Evolutionary conservation across 2,888 invertebrate genomes (phyloP).

Genomic region (Cantharis lateralis): DNA sequence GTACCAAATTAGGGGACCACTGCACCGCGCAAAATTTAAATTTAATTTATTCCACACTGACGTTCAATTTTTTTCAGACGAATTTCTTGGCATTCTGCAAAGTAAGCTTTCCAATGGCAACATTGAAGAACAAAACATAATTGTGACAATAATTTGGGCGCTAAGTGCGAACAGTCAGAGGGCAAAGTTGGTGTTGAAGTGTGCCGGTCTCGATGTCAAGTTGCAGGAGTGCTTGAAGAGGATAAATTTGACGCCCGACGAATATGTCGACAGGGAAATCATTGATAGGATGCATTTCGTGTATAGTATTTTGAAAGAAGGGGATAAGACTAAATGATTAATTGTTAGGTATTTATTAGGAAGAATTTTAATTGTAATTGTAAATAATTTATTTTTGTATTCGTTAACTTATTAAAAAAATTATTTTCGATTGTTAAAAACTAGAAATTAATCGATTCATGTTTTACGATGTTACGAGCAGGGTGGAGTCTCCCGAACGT

Average conservation of each 20-base stretch:
- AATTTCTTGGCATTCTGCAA: constrained; percentile 58
- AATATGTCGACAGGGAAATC: constrained; percentile 43
- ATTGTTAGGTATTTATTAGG: not conserved
- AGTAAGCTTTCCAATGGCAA: constrained; percentile 55
- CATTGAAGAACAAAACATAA: constrained; percentile 55
- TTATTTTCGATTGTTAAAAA: not conserved
- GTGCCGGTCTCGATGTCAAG: constrained; percentile 56
- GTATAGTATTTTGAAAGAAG: constrained; percentile 44
- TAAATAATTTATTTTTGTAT: constrained; percentile 3
- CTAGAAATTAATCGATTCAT: not conserved
- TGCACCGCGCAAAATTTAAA: not conserved
- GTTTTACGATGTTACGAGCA: too few species aligned
- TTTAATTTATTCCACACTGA: not conserved
- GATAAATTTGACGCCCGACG: constrained; percentile 48
- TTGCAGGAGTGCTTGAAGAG: constrained; percentile 58
- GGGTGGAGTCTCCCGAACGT: too few species aligned
- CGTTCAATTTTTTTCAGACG: constrained; percentile 51
- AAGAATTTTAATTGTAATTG: not conserved
- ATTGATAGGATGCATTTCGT: constrained; percentile 49
- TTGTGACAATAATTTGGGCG: constrained; percentile 67
- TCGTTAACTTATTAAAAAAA: not conserved
- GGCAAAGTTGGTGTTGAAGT: constrained; percentile 62
- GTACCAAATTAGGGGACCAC: not conserved
- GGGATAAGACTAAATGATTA: constrained; percentile 9
- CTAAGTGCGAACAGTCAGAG: constrained; percentile 72